Conservation (phyloP, 2,797 vertebrate species). For the Lindbergichthys nudifrons region DNA sequence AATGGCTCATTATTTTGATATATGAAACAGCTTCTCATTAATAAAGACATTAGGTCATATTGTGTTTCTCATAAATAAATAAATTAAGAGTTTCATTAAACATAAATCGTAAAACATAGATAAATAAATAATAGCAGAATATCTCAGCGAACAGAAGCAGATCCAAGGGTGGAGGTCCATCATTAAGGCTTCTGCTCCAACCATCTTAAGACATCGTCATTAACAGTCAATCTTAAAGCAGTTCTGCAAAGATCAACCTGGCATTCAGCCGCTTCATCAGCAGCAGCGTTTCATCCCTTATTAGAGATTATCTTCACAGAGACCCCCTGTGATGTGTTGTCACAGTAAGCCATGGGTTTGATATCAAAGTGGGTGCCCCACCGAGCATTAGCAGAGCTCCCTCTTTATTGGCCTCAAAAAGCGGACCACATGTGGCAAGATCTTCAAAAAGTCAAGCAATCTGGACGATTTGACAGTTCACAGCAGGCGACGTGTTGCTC, state of each 20-base stretch:
- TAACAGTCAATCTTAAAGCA: conserved; percentile 52
- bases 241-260: conserved; percentile 71
- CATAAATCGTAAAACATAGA: background rate
- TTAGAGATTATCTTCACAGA: conserved; percentile 84
- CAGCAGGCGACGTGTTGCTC: conserved; percentile 73
- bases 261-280: conserved; percentile 66
- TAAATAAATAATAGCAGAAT: background rate
- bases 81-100: background rate
- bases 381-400: conserved; percentile 71
- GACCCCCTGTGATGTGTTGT: conserved; percentile 80
- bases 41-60: background rate
- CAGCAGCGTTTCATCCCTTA: conserved; percentile 75
- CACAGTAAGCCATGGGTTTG: conserved; percentile 77
- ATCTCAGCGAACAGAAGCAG: conserved; percentile 14
- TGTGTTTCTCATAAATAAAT: background rate
- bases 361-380: conserved; percentile 84
- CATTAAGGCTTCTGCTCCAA: conserved; percentile 43
- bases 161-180: conserved; percentile 25
- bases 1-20: background rate
- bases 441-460: conserved; percentile 81
- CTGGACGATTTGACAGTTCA: conserved; percentile 78
- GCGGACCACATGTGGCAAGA: conserved; percentile 74
- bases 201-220: conserved; percentile 54
- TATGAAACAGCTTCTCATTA: background rate
- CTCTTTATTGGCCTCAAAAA: conserved; percentile 70